Evolutionary conservation across 1,140 invertebrate genomes (phyloP).

Genomic region (Achatina immaculata): DNA sequence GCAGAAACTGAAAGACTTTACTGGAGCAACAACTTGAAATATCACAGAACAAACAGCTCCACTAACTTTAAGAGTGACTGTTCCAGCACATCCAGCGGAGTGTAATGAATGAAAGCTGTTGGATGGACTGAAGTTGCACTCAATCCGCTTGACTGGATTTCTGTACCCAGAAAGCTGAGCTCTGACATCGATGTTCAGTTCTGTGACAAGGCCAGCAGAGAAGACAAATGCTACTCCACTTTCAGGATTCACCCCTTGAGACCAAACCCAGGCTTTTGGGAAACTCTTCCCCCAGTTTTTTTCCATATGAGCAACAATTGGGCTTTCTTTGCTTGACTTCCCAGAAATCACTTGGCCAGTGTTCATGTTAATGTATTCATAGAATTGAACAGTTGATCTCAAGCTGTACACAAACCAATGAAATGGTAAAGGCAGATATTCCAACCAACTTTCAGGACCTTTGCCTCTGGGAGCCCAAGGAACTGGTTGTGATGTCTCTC

Average conservation of each 20-base stretch:
- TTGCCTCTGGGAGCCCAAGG: slow-evolving; percentile 53
- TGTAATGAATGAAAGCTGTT: slow-evolving; percentile 42
- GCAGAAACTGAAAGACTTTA: slow-evolving; percentile 49
- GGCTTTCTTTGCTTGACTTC: slow-evolving; percentile 24
- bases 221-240: slow-evolving; percentile 46
- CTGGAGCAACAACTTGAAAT: slow-evolving; percentile 31
- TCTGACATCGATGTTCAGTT: slow-evolving; percentile 40
- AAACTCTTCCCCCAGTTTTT: slow-evolving; percentile 63
- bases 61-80: slow-evolving; percentile 42
- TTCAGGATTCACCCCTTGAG: slow-evolving; percentile 45
- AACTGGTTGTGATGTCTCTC: slow-evolving; percentile 36
- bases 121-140: slow-evolving; percentile 50
- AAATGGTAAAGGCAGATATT: slow-evolving; percentile 53
- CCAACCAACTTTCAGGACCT: slow-evolving; percentile 56
- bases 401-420: slow-evolving; percentile 64
- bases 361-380: slow-evolving; percentile 39
- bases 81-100: slow-evolving; percentile 51
- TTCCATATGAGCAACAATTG: slow-evolving; percentile 53
- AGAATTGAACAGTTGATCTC: slow-evolving; percentile 45
- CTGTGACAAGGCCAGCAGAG: slow-evolving; percentile 52
- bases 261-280: slow-evolving; percentile 57
- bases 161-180: slow-evolving; percentile 56
- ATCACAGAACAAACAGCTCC: slow-evolving; percentile 40
- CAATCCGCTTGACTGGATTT: slow-evolving; percentile 46
- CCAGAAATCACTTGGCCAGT: slow-evolving; percentile 36